phyloP scores from a whole-genome alignment of 53 echinoderm and acorn worm species.

The Apostichopus leukothele region DNA sequence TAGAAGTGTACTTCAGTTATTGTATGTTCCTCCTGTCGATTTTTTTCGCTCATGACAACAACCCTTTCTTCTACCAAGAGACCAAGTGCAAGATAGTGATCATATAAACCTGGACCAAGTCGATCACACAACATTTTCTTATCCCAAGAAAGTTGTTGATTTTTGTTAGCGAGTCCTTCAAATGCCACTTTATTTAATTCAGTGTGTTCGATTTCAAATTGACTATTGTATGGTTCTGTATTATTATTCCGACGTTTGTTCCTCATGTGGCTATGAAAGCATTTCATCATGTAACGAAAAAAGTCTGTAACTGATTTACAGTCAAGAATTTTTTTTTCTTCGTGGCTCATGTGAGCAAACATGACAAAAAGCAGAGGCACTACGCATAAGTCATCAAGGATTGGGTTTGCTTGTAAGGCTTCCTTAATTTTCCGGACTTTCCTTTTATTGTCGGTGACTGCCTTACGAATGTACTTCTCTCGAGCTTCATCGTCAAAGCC shows the following conservation, averaged over 20 bases:
- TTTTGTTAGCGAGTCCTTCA: neutral
- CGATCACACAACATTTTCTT: neutral
- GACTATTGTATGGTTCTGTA: neutral
- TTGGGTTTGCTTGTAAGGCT: neutral
- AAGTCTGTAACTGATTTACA: neutral
- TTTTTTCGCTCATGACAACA: neutral
- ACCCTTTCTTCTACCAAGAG: neutral
- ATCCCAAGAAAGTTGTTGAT: neutral
- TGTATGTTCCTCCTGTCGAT: neutral
- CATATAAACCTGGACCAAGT: neutral
- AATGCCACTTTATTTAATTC: neutral
- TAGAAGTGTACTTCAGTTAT: neutral
- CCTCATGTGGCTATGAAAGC: neutral
- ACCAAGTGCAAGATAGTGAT: neutral
- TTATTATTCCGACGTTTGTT: neutral
- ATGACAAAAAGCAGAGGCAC: slow-evolving; percentile 6
- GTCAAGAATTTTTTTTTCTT: neutral
- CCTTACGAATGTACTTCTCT: slow-evolving; percentile 1
- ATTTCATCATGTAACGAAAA: neutral
- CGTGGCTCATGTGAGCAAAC: neutral
- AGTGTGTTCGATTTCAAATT: neutral
- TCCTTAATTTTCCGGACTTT: neutral
- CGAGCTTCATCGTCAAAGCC: slow-evolving; percentile 11
- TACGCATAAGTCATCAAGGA: neutral
- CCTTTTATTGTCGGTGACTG: neutral